These are phyloP conservation scores for Drosophila nebulosa DNA, from an alignment of 1,140 invertebrate genomes.

Conservation along the genomic window DNA sequence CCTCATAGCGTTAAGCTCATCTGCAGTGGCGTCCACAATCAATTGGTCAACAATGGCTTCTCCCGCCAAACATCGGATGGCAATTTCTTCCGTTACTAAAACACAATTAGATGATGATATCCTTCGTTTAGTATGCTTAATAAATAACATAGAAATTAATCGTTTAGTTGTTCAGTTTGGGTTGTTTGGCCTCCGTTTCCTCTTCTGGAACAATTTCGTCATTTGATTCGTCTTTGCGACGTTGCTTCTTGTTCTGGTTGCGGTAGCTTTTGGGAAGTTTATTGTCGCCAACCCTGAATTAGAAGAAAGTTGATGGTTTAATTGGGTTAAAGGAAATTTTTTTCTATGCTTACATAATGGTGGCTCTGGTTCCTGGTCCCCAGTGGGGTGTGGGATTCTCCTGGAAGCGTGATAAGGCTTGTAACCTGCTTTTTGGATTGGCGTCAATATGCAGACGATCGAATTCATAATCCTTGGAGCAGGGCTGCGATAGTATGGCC, in stretches of 20 bases:
- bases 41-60: slow-evolving; percentile 86
- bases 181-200: slow-evolving; percentile 34
- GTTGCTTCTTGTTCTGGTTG: slow-evolving; percentile 84
- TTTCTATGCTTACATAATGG: slow-evolving; percentile 84
- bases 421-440: slow-evolving; percentile 89
- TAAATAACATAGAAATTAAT: neutral
- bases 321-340: neutral
- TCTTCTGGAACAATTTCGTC: neutral
- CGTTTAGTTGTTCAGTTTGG: slow-evolving; percentile 35
- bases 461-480: slow-evolving; percentile 83
- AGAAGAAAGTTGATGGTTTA: neutral
- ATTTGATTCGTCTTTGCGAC: slow-evolving; percentile 38
- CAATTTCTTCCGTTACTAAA: slow-evolving; percentile 83
- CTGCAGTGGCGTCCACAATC: slow-evolving; percentile 85
- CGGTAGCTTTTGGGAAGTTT: slow-evolving; percentile 83
- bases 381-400: slow-evolving; percentile 92
- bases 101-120: neutral
- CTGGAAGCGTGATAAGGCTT: slow-evolving; percentile 90
- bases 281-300: slow-evolving; percentile 83
- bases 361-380: slow-evolving; percentile 92
- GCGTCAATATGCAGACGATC: slow-evolving; percentile 86
- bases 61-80: slow-evolving; percentile 85
- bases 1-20: slow-evolving; percentile 85
- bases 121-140: neutral
- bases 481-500: slow-evolving; percentile 83